Conservation (phyloP, 2,113 vertebrate genomes). For the Hiodon alosoides region DNA sequence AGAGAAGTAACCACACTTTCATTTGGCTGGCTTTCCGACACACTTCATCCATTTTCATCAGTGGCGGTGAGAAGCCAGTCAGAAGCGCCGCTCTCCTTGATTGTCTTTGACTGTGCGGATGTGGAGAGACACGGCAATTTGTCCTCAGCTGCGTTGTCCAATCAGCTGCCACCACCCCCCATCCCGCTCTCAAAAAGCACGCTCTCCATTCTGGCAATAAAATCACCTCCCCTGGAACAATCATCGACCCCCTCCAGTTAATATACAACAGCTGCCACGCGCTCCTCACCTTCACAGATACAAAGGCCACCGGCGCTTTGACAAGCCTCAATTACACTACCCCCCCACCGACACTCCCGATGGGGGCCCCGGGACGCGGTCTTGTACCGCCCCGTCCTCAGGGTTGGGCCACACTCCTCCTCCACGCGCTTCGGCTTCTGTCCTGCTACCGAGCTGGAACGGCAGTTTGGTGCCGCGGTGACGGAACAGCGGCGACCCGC, state of each 20-base stretch:
- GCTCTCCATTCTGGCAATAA: neutral
- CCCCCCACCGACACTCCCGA: too few species aligned
- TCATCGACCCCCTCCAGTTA: neutral
- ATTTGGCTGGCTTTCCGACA: neutral
- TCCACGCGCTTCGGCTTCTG: too few species aligned
- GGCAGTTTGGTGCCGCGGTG: too few species aligned
- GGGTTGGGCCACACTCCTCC: too few species aligned
- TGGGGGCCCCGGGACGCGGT: too few species aligned
- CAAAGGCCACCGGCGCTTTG: too few species aligned
- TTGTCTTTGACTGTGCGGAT: conserved; percentile 11
- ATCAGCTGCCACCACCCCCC: conserved; percentile 15
- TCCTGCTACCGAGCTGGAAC: too few species aligned
- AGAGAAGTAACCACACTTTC: neutral
- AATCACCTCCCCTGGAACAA: neutral
- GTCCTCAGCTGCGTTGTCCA: neutral
- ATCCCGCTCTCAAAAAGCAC: neutral
- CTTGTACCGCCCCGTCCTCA: too few species aligned
- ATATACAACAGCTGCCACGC: too few species aligned
- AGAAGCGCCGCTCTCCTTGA: conserved; percentile 23
- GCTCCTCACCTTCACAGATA: too few species aligned
- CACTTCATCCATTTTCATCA: conserved; percentile 17
- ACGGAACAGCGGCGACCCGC: too few species aligned
- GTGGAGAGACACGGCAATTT: conserved; percentile 7
- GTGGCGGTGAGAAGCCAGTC: neutral
- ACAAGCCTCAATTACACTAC: too few species aligned